Evolutionary conservation across 2,113 vertebrate species (phyloP), one percentile per base, ranked within the genome.

Genomic region (Tragelaphus scriptus): DNA sequence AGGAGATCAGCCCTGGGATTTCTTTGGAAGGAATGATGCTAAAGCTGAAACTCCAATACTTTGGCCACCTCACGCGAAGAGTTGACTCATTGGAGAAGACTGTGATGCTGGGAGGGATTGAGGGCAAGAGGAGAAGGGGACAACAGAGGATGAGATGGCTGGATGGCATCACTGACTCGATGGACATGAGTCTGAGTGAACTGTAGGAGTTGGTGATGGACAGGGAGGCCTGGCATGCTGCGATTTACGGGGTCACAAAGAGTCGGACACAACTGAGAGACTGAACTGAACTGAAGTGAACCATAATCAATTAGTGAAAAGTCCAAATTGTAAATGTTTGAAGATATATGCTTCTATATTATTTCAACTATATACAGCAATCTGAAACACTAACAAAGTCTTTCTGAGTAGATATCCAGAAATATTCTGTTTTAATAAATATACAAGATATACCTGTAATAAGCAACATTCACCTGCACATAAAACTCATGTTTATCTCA

Each of bases 321-420:
- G 36, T 16, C 17, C n/a, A 23, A 84, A 84, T 80, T 61, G 26
- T 79, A 84, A 88, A 63, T 85, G 32, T 82, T 65, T 92, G 47
- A 95, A 51, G 77, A 95, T 95, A 89, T 85, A 88, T 40, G 8
- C 51, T 94, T 91, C 77, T 80, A 65, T 26, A 51, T 56, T 65
- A 87, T 77, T 44, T 92, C 81, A 90, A 87, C 96, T 36, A 19
- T 77, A 87, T 63, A 82, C 15, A 51, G 32, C 17, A 87, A 90
- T 90, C 59, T 53, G 36, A 94, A 90, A 56, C 14, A n/a, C 44
- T 82, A 92, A 75, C 44, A 63, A 91, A 94, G 23, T 53, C 12
- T 93, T 84, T 30, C 65, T 90, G 49, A 91, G 53, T 47, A 81
- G 26, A 56, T 65, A 63, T n/a, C 28, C 15, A 55, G 44, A 30